phyloP scores from a whole-genome alignment of 2,888 invertebrate genomes.

The Dendrolimus pini region DNA sequence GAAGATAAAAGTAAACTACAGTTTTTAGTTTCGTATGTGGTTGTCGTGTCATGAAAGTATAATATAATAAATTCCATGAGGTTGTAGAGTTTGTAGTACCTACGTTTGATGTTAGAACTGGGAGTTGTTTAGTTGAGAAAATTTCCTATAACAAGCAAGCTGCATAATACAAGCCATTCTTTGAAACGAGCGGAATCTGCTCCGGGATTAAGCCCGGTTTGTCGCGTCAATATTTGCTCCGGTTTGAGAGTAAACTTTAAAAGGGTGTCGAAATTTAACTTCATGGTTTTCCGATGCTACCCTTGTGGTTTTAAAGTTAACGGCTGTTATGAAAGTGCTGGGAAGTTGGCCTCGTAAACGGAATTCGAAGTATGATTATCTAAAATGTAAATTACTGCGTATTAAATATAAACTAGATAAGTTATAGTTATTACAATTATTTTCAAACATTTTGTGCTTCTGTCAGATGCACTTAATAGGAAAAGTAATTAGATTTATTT shows the following conservation, averaged over 20 bases:
- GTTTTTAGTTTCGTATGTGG: background rate
- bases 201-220: slow-evolving; percentile 8
- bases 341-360: background rate
- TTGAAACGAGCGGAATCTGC: background rate
- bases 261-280: slow-evolving; percentile 5
- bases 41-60: no score
- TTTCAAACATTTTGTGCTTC: no score
- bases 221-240: slow-evolving; percentile 8
- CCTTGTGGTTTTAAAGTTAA: slow-evolving; percentile 3
- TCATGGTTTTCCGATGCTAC: slow-evolving; percentile 4
- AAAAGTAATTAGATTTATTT: no score
- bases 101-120: no score
- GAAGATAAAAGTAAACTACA: background rate
- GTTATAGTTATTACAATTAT: no score
- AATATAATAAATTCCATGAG: no score
- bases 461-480: no score
- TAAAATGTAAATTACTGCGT: no score
- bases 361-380: slow-evolving; percentile 3
- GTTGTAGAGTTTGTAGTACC: no score
- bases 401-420: no score
- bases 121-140: no score
- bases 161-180: background rate
- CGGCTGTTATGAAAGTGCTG: background rate
- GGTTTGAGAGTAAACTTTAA: slow-evolving; percentile 5
- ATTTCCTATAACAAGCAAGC: no score